Base-by-base conservation (phyloP, 2,113 vertebrate species). In the Pelobates fuscus region DNA sequence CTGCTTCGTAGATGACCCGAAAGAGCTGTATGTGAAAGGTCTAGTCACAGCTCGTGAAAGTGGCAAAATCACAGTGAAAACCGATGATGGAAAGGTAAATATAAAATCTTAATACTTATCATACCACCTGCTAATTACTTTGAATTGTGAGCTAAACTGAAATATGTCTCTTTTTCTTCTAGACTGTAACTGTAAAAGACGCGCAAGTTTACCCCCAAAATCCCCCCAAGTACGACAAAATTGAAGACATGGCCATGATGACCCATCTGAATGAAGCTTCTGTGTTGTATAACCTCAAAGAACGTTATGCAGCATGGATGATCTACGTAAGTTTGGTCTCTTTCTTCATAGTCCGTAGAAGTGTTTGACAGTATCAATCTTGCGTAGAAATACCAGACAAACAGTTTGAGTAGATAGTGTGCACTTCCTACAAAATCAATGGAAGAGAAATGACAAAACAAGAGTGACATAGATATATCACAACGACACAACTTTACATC, bases 261-360 rank as follows among this genome's bases (percentile, higher is more conserved):
- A 97, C 94, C 0, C 94, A 95, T 81, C 88, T 98, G 69, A 93
- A 97, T 0, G 95, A 98, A 66, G 94, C 95, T 0, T 94, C 94
- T 0, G 91, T 97, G 83, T 87, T 98, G 62, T 96, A 91, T 87
- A 98, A 98, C 85, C 95, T 97, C 84, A 97, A 97, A 88, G 95
- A 96, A 62, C 92, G 92, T 60, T 98, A 98, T 46, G 94, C 92
- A 29, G 94, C 94, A 78, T 98, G 95, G 95, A 96, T 98, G 96
- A 97, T 98, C 84, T 98, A 95, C 1, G 94, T 96, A 65, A 89
- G 93, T 80, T 60, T 26, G 6, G 30, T 10, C 30, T 5, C 30
- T 32, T 32, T 32, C 30, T 4, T 32, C 10, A 10, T 10, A 32
- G 30, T 32, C 10, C 30, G 4, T 32, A 10, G 30, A 4, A 5